Evolutionary conservation across 2,113 vertebrate species (phyloP), one percentile per base, ranked within the genome.

Genomic region (Notechis scutatus): DNA sequence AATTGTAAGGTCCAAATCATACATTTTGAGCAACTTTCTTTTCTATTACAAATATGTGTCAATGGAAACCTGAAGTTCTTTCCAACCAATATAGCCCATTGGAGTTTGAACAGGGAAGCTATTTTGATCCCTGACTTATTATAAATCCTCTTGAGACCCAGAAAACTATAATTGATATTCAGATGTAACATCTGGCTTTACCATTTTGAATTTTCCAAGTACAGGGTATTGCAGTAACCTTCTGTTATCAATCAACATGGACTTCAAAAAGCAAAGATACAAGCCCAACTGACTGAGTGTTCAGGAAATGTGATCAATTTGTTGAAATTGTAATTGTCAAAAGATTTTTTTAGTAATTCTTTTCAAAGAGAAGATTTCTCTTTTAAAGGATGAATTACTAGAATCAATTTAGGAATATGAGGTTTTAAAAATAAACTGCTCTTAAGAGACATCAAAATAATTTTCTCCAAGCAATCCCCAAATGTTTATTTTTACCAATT

Each of bases 241-340:
- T 56, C 92, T 91, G 92, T 85, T 87, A 89, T 81, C 88, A 87
- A 56, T 91, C 47, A 92, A 87, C 20, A 88, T 87, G 90, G 59
- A 56, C 24, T 91, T 85, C 55, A 94, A 87, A 23, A 95, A 39
- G 18, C 24, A 87, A 64, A 55, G n/a, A 29, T 14, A 39, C 47
- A n/a, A 39, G 88, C 92, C 34, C 90, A 94, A 87, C 50, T 74
- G 92, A 94, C 93, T 93, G 91, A 61, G 26, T 93, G 87, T 95
- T 94, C 94, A 95, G 94, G 95, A 96, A 92, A 96, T 94, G 93
- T 96, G 93, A 95, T 39, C 74, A 81, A 96, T 94, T 96, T 96
- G 93, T 95, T 96, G 93, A 95, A 96, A 95, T 96, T 96, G 34
- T 95, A 94, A 96, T 88, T 94, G 94, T 92, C 52, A 93, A 91